These are phyloP conservation scores for Columbina picui DNA, from an alignment of 2,113 vertebrate species.

Conservation along the genomic window DNA sequence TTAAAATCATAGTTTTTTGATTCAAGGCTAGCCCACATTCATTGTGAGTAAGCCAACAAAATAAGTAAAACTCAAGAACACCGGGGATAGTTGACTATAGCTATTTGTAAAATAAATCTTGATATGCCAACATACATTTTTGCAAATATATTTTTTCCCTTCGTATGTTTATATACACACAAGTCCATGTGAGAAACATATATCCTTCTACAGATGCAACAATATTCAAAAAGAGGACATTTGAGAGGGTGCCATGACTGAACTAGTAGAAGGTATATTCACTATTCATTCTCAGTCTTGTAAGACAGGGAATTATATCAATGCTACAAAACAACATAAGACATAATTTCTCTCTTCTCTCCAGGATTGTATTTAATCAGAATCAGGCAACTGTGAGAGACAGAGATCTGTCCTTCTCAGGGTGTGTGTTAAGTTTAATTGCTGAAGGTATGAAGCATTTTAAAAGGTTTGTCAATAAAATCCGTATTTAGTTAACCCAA, in stretches of 20 bases:
- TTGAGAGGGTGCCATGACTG: neutral
- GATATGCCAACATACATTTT: neutral
- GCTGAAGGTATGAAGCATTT: constrained; percentile 42
- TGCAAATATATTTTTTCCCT: neutral
- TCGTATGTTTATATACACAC: neutral
- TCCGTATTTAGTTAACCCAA: constrained; percentile 58
- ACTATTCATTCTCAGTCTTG: neutral
- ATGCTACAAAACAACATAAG: neutral
- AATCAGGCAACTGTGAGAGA: neutral
- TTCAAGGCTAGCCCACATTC: neutral
- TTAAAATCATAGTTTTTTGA: neutral
- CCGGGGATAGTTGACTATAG: neutral
- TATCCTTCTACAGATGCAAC: neutral
- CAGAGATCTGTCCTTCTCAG: neutral
- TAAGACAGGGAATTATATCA: neutral
- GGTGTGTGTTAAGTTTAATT: neutral
- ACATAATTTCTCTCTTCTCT: neutral
- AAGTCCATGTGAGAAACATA: neutral
- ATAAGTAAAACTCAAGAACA: neutral
- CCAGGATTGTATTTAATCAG: neutral
- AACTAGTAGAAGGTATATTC: neutral
- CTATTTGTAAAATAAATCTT: neutral
- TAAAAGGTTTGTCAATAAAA: constrained; percentile 55
- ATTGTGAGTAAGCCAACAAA: neutral
- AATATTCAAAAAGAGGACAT: neutral